A percentile compares a stretch with the other conserved stretches of the same genome.
phyloP scores from a whole-genome alignment of 2,113 vertebrate species.

The Artemisiospiza belli region DNA sequence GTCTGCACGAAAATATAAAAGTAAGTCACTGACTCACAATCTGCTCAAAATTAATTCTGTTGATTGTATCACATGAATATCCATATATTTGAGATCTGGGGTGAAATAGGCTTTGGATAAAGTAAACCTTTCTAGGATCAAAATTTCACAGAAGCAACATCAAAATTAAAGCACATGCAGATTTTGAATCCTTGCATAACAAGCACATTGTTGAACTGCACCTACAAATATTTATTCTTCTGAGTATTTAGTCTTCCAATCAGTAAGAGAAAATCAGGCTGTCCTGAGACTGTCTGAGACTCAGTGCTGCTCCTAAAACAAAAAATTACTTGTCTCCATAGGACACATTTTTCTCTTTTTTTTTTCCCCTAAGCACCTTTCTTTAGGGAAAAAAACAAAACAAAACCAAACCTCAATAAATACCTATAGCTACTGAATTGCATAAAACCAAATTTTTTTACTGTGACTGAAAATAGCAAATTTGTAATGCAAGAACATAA shows the following conservation, averaged over 20 bases:
- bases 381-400: no score
- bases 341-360: not conserved
- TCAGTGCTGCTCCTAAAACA: not conserved
- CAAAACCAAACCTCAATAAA: not conserved
- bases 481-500: not conserved
- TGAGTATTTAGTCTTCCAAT: not conserved
- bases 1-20: not conserved
- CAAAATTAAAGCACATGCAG: not conserved
- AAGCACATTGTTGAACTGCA: not conserved
- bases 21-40: not conserved
- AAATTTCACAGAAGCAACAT: not conserved
- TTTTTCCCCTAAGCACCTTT: not conserved
- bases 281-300: not conserved
- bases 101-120: not conserved
- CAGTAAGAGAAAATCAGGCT: not conserved
- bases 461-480: not conserved
- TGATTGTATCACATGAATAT: not conserved
- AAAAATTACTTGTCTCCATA: not conserved
- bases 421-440: not conserved
- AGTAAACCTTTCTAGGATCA: not conserved
- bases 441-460: fast-evolving
- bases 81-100: not conserved
- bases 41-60: not conserved
- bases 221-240: not conserved
- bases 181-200: not conserved